phyloP scores from a whole-genome alignment of 2,113 vertebrate genomes.

The Gadus macrocephalus region DNA sequence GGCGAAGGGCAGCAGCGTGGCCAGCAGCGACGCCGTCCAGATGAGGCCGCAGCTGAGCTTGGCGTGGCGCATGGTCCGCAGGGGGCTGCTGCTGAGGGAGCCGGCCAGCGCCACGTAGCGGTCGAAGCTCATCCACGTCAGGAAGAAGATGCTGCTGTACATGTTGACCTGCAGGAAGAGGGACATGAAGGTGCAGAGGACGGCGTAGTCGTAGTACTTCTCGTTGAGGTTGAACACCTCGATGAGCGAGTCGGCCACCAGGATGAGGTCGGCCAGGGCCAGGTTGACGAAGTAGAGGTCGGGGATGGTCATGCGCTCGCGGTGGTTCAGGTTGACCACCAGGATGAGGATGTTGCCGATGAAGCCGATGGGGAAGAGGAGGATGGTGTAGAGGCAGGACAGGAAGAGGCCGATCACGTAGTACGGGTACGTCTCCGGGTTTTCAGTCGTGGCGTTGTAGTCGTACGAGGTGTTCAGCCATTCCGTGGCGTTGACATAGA shows the following conservation, averaged over 20 bases:
- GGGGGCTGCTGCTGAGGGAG: constrained; percentile 82
- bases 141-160: constrained; percentile 99
- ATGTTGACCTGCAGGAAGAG: constrained; percentile 98
- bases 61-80: constrained; percentile 91
- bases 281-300: constrained; percentile 97
- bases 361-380: constrained; percentile 95
- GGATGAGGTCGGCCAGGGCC: constrained; percentile 88
- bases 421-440: constrained; percentile 75
- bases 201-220: constrained; percentile 92
- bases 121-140: constrained; percentile 99
- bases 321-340: constrained; percentile 91
- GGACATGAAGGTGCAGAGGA: constrained; percentile 96
- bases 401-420: constrained; percentile 88
- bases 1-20: constrained; percentile 89
- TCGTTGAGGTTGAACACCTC: constrained; percentile 97
- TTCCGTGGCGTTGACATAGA: constrained; percentile 71
- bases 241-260: constrained; percentile 94
- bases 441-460: constrained; percentile 52
- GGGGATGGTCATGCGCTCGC: constrained; percentile 96
- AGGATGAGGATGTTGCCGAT: constrained; percentile 94
- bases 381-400: constrained; percentile 90
- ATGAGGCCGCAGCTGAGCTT: constrained; percentile 92
- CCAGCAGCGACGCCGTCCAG: constrained; percentile 92
- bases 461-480: constrained; percentile 66
- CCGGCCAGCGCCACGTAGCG: constrained; percentile 88